These are phyloP conservation scores for Pterostichus madidus DNA, from an alignment of 2,888 invertebrate species.

Conservation along the genomic window DNA sequence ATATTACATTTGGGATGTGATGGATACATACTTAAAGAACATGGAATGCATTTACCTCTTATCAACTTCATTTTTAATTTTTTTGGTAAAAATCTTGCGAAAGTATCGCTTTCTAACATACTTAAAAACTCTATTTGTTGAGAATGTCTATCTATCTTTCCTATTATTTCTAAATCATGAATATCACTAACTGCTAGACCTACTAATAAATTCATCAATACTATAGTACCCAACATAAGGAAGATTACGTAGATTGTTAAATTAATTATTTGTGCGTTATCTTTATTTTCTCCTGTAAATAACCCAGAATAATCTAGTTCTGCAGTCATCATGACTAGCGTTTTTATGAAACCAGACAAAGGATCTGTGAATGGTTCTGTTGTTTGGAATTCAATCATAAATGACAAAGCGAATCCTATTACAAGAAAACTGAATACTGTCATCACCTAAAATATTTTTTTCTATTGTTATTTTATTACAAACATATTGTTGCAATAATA, in stretches of 20 bases:
- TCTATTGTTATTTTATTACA: neutral
- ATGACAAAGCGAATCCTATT: slow-evolving; percentile 80
- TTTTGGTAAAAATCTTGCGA: slow-evolving; percentile 38
- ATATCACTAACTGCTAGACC: slow-evolving; percentile 82
- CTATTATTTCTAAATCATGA: slow-evolving; percentile 79
- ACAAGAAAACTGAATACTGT: slow-evolving; percentile 77
- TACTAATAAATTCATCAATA: slow-evolving; percentile 81
- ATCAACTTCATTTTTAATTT: slow-evolving; percentile 27
- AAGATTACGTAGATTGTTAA: slow-evolving; percentile 79
- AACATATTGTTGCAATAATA: too few species aligned
- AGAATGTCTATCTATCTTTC: slow-evolving; percentile 79
- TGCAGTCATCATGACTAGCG: slow-evolving; percentile 82
- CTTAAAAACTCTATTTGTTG: slow-evolving; percentile 79
- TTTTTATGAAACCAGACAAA: slow-evolving; percentile 80
- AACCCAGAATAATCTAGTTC: slow-evolving; percentile 80
- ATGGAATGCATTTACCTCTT: slow-evolving; percentile 37
- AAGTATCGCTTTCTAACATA: slow-evolving; percentile 44
- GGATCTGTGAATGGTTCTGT: slow-evolving; percentile 79
- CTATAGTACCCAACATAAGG: slow-evolving; percentile 80
- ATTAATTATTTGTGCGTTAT: slow-evolving; percentile 77
- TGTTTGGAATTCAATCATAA: slow-evolving; percentile 80
- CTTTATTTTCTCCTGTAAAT: slow-evolving; percentile 77
- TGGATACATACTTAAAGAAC: slow-evolving; percentile 35
- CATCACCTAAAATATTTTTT: slow-evolving; percentile 77
- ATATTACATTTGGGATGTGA: slow-evolving; percentile 54